Evolutionary conservation across 2,797 vertebrate species (phyloP).

Genomic region (Scarus forsteni): DNA sequence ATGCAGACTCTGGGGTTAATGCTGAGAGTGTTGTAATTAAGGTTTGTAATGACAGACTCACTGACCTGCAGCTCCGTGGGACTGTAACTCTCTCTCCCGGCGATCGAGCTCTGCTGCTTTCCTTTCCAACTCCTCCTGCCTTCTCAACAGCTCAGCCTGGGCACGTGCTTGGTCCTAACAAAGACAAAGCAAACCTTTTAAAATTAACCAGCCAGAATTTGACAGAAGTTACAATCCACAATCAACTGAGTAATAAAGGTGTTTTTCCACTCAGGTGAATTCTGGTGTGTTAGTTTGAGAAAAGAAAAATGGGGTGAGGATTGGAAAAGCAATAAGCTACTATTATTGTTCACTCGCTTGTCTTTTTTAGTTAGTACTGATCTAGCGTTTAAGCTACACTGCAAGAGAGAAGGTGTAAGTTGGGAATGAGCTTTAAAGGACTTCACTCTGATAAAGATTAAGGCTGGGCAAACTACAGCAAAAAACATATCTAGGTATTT

Average conservation of each 20-base stretch:
- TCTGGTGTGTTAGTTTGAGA: constrained; percentile 24
- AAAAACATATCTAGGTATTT: too few species aligned
- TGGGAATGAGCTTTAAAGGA: constrained; percentile 10
- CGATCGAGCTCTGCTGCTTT: constrained; percentile 98
- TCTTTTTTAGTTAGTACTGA: neutral
- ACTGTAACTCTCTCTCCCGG: constrained; percentile 96
- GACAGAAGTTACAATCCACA: constrained; percentile 33
- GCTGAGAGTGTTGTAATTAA: neutral
- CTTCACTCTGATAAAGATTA: constrained; percentile 5
- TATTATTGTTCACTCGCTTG: constrained; percentile 21
- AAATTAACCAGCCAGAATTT: constrained; percentile 20
- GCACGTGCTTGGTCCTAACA: constrained; percentile 91
- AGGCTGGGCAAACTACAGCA: too few species aligned
- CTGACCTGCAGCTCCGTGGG: constrained; percentile 85
- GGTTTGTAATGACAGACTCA: neutral
- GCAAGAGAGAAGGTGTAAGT: constrained; percentile 17
- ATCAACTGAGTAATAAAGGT: constrained; percentile 9
- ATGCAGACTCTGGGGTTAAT: constrained; percentile 16
- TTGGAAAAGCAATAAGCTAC: constrained; percentile 28
- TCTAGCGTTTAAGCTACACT: constrained; percentile 8
- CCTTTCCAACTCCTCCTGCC: constrained; percentile 95
- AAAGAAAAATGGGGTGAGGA: constrained; percentile 1
- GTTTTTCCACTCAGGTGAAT: constrained; percentile 36
- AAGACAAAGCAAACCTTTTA: constrained; percentile 33
- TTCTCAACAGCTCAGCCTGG: constrained; percentile 93